Percentiles rank a stretch among this genome's conserved stretches.
phyloP scores from a whole-genome alignment of 2,888 invertebrate species.

The Epirrhoe alternata region DNA sequence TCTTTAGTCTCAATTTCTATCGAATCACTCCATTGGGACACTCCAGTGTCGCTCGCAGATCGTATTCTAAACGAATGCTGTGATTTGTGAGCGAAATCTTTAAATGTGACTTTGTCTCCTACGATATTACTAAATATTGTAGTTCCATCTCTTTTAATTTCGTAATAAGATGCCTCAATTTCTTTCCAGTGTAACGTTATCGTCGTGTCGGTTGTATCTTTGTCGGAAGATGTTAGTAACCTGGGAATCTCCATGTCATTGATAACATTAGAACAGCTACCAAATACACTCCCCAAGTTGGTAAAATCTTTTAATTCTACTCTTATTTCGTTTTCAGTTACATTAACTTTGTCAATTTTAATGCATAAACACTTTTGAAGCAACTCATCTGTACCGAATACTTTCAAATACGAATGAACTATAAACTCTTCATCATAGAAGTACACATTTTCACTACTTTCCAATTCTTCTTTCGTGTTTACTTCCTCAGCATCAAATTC shows the following conservation, averaged over 20 bases:
- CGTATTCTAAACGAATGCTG: conserved; percentile 66
- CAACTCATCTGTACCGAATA: conserved; percentile 43
- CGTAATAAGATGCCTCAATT: conserved; percentile 58
- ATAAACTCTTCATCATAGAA: conserved; percentile 60
- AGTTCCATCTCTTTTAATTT: conserved; percentile 68
- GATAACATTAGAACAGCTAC: conserved; percentile 46
- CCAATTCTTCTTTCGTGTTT: conserved; percentile 59
- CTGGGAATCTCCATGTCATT: conserved; percentile 49
- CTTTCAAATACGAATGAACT: conserved; percentile 63
- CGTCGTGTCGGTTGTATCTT: conserved; percentile 53
- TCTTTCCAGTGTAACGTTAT: conserved; percentile 62
- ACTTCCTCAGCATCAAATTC: conserved; percentile 54
- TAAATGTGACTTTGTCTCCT: conserved; percentile 55
- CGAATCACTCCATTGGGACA: conserved; percentile 70
- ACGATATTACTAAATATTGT: conserved; percentile 62
- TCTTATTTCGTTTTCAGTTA: conserved; percentile 62
- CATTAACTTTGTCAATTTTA: conserved; percentile 63
- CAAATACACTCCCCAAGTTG: conserved; percentile 54
- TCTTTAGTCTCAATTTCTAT: conserved; percentile 54
- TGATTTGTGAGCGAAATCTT: conserved; percentile 54
- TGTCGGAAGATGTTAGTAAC: conserved; percentile 47
- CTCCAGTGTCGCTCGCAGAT: conserved; percentile 53
- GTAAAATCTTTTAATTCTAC: conserved; percentile 63
- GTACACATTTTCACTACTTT: conserved; percentile 56
- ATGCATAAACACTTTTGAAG: conserved; percentile 64